A percentile compares a stretch with the other conserved stretches of the same genome.
Evolutionary conservation across 2,888 invertebrate species (phyloP).

Genomic region (Lepidocyrtoides sp.): DNA sequence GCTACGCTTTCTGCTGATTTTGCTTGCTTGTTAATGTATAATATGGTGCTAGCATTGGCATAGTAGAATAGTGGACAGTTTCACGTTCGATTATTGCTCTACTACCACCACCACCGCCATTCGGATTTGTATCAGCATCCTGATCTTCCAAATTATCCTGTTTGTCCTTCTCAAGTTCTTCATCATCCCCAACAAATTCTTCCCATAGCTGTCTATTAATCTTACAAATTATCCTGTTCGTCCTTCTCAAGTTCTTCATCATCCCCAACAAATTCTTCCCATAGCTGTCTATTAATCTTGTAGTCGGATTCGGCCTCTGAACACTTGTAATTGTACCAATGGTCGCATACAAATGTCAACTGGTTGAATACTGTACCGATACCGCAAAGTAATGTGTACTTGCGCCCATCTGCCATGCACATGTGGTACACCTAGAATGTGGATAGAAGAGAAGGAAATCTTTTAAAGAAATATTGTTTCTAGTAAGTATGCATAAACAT

Average conservation of each 20-base stretch:
- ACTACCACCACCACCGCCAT: too few species aligned
- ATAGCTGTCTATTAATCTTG: constrained; percentile 80
- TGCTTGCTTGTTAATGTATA: too few species aligned
- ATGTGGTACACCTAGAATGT: constrained; percentile 85
- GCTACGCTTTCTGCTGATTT: too few species aligned
- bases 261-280: constrained; percentile 80
- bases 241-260: constrained; percentile 29
- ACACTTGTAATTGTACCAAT: constrained; percentile 85
- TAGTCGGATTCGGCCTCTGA: constrained; percentile 82
- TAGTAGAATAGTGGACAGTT: too few species aligned
- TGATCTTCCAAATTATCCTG: constrained; percentile 47
- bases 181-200: background rate
- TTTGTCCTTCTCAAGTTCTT: background rate
- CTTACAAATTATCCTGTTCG: background rate
- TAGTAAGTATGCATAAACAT: background rate
- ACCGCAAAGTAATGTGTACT: constrained; percentile 85
- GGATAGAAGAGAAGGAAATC: background rate
- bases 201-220: background rate
- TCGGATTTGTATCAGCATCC: too few species aligned
- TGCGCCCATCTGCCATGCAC: constrained; percentile 85
- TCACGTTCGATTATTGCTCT: too few species aligned
- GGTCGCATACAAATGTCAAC: constrained; percentile 85
- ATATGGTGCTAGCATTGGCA: too few species aligned
- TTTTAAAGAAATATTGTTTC: background rate
- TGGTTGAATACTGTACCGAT: constrained; percentile 85